phyloP scores from a whole-genome alignment of 2,797 vertebrate species.

The Sebastes trivittatus region DNA sequence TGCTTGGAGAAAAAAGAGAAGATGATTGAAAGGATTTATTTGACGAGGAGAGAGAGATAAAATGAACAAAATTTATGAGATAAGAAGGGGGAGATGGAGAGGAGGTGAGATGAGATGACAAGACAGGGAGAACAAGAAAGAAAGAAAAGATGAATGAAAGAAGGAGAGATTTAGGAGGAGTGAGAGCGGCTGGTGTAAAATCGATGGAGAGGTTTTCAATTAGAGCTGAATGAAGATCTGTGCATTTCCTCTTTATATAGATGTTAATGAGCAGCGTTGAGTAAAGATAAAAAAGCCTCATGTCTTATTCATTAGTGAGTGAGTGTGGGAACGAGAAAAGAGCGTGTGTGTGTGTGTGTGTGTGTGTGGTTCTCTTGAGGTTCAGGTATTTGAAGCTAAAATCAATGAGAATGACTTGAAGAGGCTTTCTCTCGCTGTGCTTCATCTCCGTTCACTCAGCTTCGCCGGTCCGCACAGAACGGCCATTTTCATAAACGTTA shows the following conservation, averaged over 20 bases:
- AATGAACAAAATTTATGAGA: not conserved
- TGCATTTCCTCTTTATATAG: conserved; percentile 25
- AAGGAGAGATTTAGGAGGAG: not conserved
- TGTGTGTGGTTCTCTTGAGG: conserved; percentile 27
- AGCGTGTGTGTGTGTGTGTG: not conserved
- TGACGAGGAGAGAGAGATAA: not conserved
- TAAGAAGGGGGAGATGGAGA: not conserved
- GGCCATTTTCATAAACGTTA: not conserved
- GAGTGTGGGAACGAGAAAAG: conserved; percentile 23
- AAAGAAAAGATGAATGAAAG: not conserved
- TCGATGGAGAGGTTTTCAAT: conserved; percentile 50
- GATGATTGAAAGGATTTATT: not conserved
- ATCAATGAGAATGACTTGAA: conserved; percentile 39
- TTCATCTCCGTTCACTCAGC: not conserved
- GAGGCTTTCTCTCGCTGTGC: conserved; percentile 9
- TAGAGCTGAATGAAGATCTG: conserved; percentile 29
- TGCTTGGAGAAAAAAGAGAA: not conserved
- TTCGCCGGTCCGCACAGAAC: not conserved
- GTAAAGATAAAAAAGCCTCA: conserved; percentile 40
- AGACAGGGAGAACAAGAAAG: not conserved
- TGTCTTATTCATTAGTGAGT: conserved; percentile 43
- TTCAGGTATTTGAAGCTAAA: conserved; percentile 45
- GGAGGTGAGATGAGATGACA: not conserved
- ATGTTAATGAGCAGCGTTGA: conserved; percentile 51
- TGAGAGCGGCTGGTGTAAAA: conserved; percentile 24